Base-by-base conservation (phyloP, 2,888 invertebrate genomes). In the Protonemura montana region DNA sequence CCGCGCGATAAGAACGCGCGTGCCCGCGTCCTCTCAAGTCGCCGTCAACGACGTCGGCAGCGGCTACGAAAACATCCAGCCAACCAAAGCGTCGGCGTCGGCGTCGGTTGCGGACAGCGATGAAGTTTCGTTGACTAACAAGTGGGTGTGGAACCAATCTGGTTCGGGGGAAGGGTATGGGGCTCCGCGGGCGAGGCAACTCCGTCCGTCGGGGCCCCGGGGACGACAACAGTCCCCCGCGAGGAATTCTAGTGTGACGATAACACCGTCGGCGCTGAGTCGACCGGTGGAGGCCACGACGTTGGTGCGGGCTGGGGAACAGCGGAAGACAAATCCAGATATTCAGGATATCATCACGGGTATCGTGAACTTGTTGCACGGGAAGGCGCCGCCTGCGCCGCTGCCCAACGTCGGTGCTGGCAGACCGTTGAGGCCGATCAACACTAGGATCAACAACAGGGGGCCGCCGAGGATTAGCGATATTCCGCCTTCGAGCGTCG, bases 311-410 rank as follows among this genome's bases (percentile, higher is more conserved):
- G 92, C 85, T 21, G 78, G 83, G 27, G 86, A 86, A 21, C 86
- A 87, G 35, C 85, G 88, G n/a, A 88, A 88, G 78, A 87, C 87
- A 5, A 88, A 87, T 42, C 87, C 95, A 76, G 97, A 97, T 90
- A 97, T 98, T 87, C 97, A 97, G 90, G 97, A 98, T 89, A 97
- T 98, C 41, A 97, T 98, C 59, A 96, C 96, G 0, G 97, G 97
- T 10, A 95, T 98, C 84, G 97, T 97, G 0, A 97, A 97, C 90
- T 91, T 98, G 16, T 92, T 98, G 0, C 97, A 98, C 88, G 97
- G 97, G 0, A 97, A 97, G 77, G 0, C 96, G 95, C 90, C 95
- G 95, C 0, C 96, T 96, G 0, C 94, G 94, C 87, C 87, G 21
- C 87, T 87, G n/a, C 80, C 86, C 25, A 59, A 80, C 1, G 86